A percentile compares a stretch with the other conserved stretches of the same genome.
Evolutionary conservation across 35 echinoderm and acorn worm species (phyloP).

Genomic region (Eucidaris tribuloides): DNA sequence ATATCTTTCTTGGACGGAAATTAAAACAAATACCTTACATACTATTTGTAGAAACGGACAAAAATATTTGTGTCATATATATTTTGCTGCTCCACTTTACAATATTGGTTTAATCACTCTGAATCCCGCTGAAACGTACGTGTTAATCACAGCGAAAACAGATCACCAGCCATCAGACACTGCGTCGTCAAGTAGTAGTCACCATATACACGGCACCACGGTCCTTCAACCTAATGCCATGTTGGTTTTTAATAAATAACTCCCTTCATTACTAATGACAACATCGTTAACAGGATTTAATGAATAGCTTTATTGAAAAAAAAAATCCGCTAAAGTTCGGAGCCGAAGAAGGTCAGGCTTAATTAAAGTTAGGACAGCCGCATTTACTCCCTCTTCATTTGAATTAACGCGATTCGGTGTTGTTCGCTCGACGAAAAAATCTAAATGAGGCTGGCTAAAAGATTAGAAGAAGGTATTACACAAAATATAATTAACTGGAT

Average conservation of each 20-base stretch:
- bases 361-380: background rate
- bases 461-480: background rate
- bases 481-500: constrained; percentile 14
- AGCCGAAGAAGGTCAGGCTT: background rate
- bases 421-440: background rate
- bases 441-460: background rate
- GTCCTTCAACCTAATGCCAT: background rate
- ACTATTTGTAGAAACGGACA: too few species aligned
- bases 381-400: constrained; percentile 13
- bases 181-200: too few species aligned
- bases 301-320: constrained; percentile 22
- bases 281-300: constrained; percentile 11
- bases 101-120: too few species aligned
- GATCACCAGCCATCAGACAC: too few species aligned
- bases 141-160: too few species aligned
- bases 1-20: too few species aligned
- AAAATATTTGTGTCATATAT: too few species aligned
- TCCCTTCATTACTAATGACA: background rate
- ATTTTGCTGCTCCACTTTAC: too few species aligned
- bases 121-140: too few species aligned
- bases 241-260: constrained; percentile 21
- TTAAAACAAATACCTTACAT: too few species aligned
- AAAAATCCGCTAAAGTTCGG: background rate
- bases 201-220: too few species aligned
- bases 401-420: background rate